A percentile compares a stretch with the other conserved stretches of the same genome.
Evolutionary conservation across 2,888 invertebrate genomes (phyloP).

Genomic region (Himalopsyche kuldschensis): DNA sequence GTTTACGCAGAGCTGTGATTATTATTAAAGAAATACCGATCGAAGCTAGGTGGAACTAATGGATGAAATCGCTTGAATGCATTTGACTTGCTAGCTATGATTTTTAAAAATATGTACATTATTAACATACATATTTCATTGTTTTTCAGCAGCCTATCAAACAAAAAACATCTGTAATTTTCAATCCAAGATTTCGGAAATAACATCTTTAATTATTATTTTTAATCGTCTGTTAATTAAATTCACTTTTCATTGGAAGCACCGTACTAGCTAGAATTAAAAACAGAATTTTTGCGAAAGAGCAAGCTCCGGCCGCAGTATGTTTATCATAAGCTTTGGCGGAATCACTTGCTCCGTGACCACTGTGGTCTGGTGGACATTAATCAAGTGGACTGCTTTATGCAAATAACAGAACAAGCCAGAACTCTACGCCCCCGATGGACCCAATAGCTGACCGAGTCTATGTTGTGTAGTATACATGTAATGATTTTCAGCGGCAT

Average conservation of each 20-base stretch:
- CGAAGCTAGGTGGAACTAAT: too few relatives aligned
- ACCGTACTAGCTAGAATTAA: neutral
- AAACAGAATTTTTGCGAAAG: neutral
- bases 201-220: neutral
- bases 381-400: constrained; percentile 31
- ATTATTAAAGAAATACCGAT: too few relatives aligned
- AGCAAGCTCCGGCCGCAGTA: neutral
- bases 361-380: constrained; percentile 8
- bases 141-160: too few relatives aligned
- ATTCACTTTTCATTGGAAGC: neutral
- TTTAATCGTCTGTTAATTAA: neutral
- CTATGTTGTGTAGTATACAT: neutral
- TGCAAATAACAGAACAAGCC: constrained; percentile 20
- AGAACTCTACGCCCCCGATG: neutral
- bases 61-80: too few relatives aligned
- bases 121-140: too few relatives aligned
- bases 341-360: neutral
- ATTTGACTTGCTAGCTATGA: too few relatives aligned
- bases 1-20: too few relatives aligned
- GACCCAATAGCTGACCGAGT: neutral
- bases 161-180: too few relatives aligned
- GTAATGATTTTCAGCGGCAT: neutral
- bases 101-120: too few relatives aligned
- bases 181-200: too few relatives aligned
- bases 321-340: neutral